phyloP scores from a whole-genome alignment of 2,113 vertebrate species.

The Paramisgurnus dabryanus region DNA sequence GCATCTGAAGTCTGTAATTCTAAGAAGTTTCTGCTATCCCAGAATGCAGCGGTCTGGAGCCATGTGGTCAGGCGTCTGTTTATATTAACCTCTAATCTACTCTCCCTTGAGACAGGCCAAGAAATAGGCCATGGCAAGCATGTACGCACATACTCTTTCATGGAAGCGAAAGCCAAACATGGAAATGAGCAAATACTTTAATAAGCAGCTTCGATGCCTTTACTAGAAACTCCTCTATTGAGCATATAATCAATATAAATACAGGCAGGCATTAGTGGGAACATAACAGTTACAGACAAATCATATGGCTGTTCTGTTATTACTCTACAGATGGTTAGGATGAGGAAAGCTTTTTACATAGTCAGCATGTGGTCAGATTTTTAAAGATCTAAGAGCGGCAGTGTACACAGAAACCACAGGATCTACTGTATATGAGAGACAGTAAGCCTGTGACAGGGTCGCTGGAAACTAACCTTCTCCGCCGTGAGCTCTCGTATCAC shows the following conservation, averaged over 20 bases:
- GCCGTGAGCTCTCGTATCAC: slow-evolving; percentile 93
- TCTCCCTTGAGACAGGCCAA: slow-evolving; percentile 69
- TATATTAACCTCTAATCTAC: slow-evolving; percentile 76
- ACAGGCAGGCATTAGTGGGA: slow-evolving; percentile 41
- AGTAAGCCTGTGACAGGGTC: background rate
- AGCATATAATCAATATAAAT: slow-evolving; percentile 39
- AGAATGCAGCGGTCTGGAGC: slow-evolving; percentile 68
- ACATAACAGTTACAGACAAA: slow-evolving; percentile 33
- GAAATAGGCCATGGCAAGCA: slow-evolving; percentile 65
- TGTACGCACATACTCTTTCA: slow-evolving; percentile 38
- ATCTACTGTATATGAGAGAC: background rate
- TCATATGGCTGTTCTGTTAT: slow-evolving; percentile 49
- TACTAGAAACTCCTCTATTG: slow-evolving; percentile 14
- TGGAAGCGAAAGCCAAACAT: slow-evolving; percentile 43
- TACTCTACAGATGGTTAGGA: slow-evolving; percentile 15
- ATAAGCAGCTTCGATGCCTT: slow-evolving; percentile 11
- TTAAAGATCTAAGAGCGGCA: background rate
- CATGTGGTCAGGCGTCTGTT: slow-evolving; percentile 72
- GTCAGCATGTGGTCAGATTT: slow-evolving; percentile 37
- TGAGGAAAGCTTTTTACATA: slow-evolving; percentile 31
- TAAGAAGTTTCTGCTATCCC: slow-evolving; percentile 68
- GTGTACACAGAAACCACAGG: background rate
- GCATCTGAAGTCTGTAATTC: slow-evolving; percentile 63
- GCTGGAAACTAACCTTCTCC: slow-evolving; percentile 84
- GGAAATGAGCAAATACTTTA: slow-evolving; percentile 43